phyloP scores from a whole-genome alignment of 2,888 invertebrate genomes.

The Hyposoter didymator region DNA sequence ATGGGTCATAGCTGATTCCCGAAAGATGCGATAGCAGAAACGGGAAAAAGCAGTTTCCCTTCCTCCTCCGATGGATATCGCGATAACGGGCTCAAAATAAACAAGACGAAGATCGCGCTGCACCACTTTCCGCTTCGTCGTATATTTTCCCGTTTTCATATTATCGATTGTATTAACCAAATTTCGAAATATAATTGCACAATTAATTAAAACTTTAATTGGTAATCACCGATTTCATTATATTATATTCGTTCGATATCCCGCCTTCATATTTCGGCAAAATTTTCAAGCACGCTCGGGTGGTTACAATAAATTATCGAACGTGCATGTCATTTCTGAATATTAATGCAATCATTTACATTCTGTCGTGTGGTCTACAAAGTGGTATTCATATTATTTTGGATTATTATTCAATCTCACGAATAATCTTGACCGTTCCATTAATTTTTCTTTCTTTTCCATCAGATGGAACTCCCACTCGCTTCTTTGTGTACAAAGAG shows the following conservation, averaged over 20 bases:
- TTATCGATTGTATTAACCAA: neutral
- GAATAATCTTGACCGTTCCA: neutral
- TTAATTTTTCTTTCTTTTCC: neutral
- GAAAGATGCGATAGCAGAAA: slow-evolving; percentile 47
- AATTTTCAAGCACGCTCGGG: neutral
- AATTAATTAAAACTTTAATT: slow-evolving; percentile 16
- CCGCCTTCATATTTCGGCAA: neutral
- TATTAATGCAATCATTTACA: neutral
- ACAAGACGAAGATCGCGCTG: neutral
- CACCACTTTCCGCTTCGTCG: neutral
- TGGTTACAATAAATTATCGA: neutral
- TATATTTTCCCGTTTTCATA: neutral
- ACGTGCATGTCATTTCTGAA: neutral
- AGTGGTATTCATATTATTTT: neutral
- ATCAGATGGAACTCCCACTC: neutral
- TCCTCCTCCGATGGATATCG: slow-evolving; percentile 11
- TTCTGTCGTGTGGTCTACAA: neutral
- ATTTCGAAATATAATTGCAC: neutral
- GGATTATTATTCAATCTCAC: neutral
- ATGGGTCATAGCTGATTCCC: slow-evolving; percentile 59
- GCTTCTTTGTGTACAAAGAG: neutral
- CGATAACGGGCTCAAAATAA: slow-evolving; percentile 15
- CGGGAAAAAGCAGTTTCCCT: slow-evolving; percentile 15
- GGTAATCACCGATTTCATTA: neutral
- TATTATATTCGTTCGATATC: neutral